Evolutionary conservation across 2,797 vertebrate species (phyloP).

Genomic region (Myotis vivesi): DNA sequence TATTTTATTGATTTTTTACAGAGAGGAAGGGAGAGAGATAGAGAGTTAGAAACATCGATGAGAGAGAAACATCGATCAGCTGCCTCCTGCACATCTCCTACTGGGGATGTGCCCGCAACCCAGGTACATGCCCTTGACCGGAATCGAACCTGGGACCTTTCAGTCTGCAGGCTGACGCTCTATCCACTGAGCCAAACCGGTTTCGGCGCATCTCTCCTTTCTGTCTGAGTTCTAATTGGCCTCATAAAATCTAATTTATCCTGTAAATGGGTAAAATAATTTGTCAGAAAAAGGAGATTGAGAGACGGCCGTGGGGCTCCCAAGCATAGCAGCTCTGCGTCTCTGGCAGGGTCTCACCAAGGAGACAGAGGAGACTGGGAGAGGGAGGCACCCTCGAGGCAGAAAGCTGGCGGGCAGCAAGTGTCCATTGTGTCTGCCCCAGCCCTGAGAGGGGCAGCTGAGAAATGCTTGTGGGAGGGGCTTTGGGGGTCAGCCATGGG

Average conservation of each 20-base stretch:
- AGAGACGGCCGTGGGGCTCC: neutral
- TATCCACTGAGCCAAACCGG: no score
- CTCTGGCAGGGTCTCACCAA: neutral
- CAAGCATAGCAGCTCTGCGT: neutral
- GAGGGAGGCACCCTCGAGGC: neutral
- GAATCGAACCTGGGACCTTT: no score
- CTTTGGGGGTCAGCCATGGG: neutral
- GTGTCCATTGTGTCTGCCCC: neutral
- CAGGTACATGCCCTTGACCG: no score
- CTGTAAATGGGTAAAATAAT: conserved; percentile 13
- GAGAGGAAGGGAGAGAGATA: no score
- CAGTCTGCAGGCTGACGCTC: no score
- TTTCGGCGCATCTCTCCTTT: conserved; percentile 14
- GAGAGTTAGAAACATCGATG: no score
- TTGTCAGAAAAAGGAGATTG: neutral
- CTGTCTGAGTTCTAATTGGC: conserved; percentile 40
- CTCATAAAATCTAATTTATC: conserved; percentile 43
- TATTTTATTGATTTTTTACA: no score
- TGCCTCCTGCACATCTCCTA: no score
- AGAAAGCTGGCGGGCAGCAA: neutral
- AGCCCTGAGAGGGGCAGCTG: neutral
- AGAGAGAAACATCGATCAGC: no score
- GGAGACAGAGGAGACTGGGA: neutral
- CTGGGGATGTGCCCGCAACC: no score
- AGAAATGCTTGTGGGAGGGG: neutral